Evolutionary conservation across 2,113 vertebrate species (phyloP).

Genomic region (Crotophaga sulcirostris): DNA sequence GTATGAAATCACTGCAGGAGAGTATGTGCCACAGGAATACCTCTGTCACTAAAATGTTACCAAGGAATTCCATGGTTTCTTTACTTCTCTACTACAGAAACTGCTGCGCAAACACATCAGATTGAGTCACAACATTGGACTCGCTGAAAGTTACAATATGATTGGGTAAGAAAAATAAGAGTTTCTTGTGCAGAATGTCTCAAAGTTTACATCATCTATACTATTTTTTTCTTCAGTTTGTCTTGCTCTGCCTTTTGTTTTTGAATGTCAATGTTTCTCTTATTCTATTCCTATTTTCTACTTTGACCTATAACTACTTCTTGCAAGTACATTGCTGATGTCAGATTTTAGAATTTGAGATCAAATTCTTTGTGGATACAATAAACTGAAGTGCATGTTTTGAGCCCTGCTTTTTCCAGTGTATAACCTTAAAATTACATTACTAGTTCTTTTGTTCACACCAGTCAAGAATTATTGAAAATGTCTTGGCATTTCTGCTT

Average conservation of each 20-base stretch:
- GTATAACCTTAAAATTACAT: not conserved
- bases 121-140: not conserved
- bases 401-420: not conserved
- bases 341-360: not conserved
- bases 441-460: not conserved
- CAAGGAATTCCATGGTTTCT: not conserved
- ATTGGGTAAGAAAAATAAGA: not conserved
- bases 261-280: not conserved
- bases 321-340: not conserved
- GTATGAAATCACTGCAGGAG: not conserved
- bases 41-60: not conserved
- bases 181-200: not conserved
- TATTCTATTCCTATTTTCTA: not conserved
- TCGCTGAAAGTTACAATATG: not conserved
- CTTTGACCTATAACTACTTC: not conserved
- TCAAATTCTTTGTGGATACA: not conserved
- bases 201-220: not conserved
- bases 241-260: not conserved
- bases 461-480: not conserved
- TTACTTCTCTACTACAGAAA: not conserved
- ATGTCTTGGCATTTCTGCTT: slow-evolving; percentile 1
- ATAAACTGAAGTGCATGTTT: not conserved
- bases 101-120: not conserved
- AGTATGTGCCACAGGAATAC: not conserved
- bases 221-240: not conserved